Evolutionary conservation across 1,140 invertebrate species (phyloP), one percentile per base, ranked within the genome.

Genomic region (Drosophila eugracilis): DNA sequence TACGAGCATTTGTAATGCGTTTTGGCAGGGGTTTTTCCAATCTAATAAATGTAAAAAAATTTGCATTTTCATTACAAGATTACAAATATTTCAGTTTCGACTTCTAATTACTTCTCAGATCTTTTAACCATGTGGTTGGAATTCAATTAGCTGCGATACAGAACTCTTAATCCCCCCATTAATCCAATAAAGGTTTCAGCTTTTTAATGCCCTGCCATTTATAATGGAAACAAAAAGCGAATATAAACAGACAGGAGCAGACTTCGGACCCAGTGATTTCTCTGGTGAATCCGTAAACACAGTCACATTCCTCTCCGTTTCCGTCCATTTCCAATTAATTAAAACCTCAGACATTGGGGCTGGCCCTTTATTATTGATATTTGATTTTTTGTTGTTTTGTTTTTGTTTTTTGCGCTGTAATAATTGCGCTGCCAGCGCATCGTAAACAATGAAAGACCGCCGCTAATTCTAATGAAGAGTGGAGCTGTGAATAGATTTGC

Each of bases 401-500:
- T n/a, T 63, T 26, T 3, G 45, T 52, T 67, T 65, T 67, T 67
- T 75, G 76, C 76, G 76, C 50, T 79, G 70, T 72, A 71, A 75
- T 71, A 75, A 83, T 77, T 74, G 69, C 72, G 47, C 53, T 48
- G 73, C 54, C 62, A 53, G 22, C 60, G 59, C 78, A 57, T 44
- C 57, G 79, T 81, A 85, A 85, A 85, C 81, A 85, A 85, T 60
- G 39, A 55, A 59, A 59, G 37, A 54, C 73, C 71, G 54, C 65
- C 41, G 53, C 60, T 80, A 55, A 76, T 81, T 85, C 78, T 88
- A 85, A 88, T 66, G 78, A 52, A 86, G 55, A 75, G 66, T 79
- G 76, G 55, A 79, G 66, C 81, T 81, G 77, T 86, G 66, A 88
- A 86, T 85, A 78, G 81, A 85, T 85, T 85, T 62, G 83, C 81